Percentiles rank a stretch among this genome's conserved stretches.
phyloP scores from a whole-genome alignment of 2,888 invertebrate species.

The Lissocephala sabroskyi region DNA sequence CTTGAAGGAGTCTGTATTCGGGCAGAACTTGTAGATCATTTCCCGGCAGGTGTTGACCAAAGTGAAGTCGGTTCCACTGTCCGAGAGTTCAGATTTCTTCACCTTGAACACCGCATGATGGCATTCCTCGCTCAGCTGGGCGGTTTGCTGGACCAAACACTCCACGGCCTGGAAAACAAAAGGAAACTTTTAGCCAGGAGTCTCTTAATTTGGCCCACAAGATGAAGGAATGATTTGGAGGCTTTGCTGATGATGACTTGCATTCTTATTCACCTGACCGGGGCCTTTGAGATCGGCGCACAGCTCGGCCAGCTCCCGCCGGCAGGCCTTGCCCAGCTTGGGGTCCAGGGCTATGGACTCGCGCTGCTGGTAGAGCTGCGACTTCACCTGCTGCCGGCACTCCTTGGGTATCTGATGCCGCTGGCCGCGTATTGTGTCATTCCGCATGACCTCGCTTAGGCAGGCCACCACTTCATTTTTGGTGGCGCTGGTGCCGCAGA shows the following conservation, averaged over 20 bases:
- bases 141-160: constrained; percentile 81
- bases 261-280: constrained; percentile 72
- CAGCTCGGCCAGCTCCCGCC: constrained; percentile 81
- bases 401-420: constrained; percentile 88
- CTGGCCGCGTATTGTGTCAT: constrained; percentile 85
- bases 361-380: constrained; percentile 92
- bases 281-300: constrained; percentile 83
- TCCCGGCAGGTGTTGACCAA: constrained; percentile 87
- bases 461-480: constrained; percentile 80
- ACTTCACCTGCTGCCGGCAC: constrained; percentile 91
- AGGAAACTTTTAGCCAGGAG: background rate
- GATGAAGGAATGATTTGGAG: constrained; percentile 33
- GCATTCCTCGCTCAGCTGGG: constrained; percentile 80
- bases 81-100: constrained; percentile 87
- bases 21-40: constrained; percentile 90
- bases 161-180: constrained; percentile 79
- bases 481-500: constrained; percentile 80
- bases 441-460: constrained; percentile 88
- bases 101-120: constrained; percentile 88
- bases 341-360: constrained; percentile 92
- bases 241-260: constrained; percentile 33
- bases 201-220: constrained; percentile 7
- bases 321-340: constrained; percentile 86
- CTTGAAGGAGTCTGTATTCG: constrained; percentile 79
- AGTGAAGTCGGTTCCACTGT: constrained; percentile 90